Evolutionary conservation across 2,888 invertebrate genomes (phyloP).

Genomic region (Brenthis hecate): DNA sequence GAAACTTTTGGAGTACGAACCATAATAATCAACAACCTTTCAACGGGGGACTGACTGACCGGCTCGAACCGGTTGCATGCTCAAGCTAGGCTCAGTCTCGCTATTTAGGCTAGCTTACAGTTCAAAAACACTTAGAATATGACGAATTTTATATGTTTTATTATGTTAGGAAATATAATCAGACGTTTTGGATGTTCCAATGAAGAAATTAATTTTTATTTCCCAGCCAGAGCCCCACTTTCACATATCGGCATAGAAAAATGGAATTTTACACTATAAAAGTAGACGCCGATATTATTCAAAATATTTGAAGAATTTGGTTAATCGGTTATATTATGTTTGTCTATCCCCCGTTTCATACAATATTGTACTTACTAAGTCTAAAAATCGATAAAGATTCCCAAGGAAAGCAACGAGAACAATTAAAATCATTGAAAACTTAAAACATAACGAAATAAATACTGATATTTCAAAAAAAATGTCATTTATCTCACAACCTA

Average conservation of each 20-base stretch:
- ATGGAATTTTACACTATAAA: conserved; percentile 73
- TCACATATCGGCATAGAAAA: conserved; percentile 62
- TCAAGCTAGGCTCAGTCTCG: background rate
- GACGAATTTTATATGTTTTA: background rate
- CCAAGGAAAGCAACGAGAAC: conserved; percentile 80
- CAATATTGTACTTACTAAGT: conserved; percentile 66
- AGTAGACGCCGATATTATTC: conserved; percentile 47
- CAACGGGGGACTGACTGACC: conserved; percentile 55
- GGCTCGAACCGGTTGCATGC: conserved; percentile 35
- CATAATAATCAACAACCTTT: conserved; percentile 55
- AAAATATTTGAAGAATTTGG: conserved; percentile 5
- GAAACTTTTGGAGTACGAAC: conserved; percentile 72
- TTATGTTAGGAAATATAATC: too few species aligned
- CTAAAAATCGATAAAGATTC: conserved; percentile 77
- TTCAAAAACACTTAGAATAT: background rate
- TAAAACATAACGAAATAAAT: conserved; percentile 82
- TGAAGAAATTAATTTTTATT: background rate
- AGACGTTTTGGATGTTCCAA: too few species aligned
- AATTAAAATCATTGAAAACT: conserved; percentile 80
- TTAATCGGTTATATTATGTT: conserved; percentile 26
- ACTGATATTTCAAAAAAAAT: conserved; percentile 61
- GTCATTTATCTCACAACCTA: conserved; percentile 32
- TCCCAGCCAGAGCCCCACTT: conserved; percentile 15
- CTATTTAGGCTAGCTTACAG: background rate
- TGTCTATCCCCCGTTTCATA: conserved; percentile 55